Conservation (phyloP, 2,113 vertebrate genomes). For the Fregetta grallaria region DNA sequence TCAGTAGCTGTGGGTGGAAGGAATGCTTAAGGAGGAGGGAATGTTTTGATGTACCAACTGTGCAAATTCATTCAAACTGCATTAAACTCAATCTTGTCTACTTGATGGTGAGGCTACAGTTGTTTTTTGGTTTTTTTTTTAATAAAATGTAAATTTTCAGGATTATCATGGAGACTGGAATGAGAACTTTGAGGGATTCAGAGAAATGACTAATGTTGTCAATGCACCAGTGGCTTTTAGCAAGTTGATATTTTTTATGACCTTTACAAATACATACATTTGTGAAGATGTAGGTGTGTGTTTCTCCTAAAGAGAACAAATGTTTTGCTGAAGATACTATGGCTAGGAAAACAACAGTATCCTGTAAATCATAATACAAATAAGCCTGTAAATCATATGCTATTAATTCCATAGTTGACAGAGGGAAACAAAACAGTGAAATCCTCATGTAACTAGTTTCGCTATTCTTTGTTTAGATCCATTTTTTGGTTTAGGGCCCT, state of each 20-base stretch:
- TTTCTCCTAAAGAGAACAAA: neutral
- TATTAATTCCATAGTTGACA: neutral
- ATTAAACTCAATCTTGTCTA: neutral
- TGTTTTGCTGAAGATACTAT: neutral
- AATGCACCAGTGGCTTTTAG: neutral
- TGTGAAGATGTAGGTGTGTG: neutral
- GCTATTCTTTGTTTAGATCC: neutral
- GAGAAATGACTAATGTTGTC: neutral
- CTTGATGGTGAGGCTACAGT: neutral
- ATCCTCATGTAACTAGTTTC: neutral
- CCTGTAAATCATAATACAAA: neutral
- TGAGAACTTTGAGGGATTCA: neutral
- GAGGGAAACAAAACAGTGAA: neutral
- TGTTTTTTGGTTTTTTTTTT: too few relatives aligned
- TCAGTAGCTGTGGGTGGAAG: neutral
- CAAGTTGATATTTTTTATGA: neutral
- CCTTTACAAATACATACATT: neutral
- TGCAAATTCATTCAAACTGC: constrained; percentile 17
- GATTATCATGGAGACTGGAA: neutral
- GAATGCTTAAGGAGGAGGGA: neutral
- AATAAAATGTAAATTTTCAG: neutral
- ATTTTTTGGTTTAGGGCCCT: neutral
- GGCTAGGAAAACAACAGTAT: neutral
- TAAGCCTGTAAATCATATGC: neutral
- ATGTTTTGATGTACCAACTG: neutral